phyloP scores from a whole-genome alignment of 2,797 vertebrate species.

The Gymnoscopelus microlampas region DNA sequence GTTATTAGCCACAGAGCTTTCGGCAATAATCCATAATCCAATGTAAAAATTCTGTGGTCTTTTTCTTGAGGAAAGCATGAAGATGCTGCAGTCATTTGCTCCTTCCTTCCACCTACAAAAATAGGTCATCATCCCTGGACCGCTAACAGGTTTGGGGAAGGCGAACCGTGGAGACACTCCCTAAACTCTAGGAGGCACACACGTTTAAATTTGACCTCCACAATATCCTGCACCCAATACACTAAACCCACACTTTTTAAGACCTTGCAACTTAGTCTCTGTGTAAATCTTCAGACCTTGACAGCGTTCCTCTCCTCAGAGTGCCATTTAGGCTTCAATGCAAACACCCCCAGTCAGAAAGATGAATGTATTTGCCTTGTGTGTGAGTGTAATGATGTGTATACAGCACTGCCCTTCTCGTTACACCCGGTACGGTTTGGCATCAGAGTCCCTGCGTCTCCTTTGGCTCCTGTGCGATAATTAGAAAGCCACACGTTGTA shows the following conservation, averaged over 20 bases:
- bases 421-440: conserved; percentile 69
- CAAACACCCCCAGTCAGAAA: conserved; percentile 70
- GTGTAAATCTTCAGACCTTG: conserved; percentile 38
- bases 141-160: too few species aligned
- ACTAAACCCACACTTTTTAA: conserved; percentile 4
- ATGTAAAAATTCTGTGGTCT: too few species aligned
- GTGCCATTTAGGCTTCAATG: conserved; percentile 60
- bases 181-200: too few species aligned
- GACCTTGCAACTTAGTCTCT: conserved; percentile 7
- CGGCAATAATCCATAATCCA: too few species aligned
- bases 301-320: conserved; percentile 42
- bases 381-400: conserved; percentile 81
- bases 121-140: too few species aligned
- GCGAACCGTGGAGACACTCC: too few species aligned
- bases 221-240: neutral
- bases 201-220: too few species aligned
- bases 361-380: conserved; percentile 76
- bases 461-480: conserved; percentile 72
- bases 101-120: too few species aligned
- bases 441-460: conserved; percentile 70
- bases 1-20: too few species aligned
- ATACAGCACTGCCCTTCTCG: conserved; percentile 73
- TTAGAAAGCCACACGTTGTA: conserved; percentile 70
- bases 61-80: too few species aligned
- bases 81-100: too few species aligned